A percentile compares a stretch with the other conserved stretches of the same genome.
Conservation (phyloP, 2,113 vertebrate species). For the Aleadryas rufinucha region DNA sequence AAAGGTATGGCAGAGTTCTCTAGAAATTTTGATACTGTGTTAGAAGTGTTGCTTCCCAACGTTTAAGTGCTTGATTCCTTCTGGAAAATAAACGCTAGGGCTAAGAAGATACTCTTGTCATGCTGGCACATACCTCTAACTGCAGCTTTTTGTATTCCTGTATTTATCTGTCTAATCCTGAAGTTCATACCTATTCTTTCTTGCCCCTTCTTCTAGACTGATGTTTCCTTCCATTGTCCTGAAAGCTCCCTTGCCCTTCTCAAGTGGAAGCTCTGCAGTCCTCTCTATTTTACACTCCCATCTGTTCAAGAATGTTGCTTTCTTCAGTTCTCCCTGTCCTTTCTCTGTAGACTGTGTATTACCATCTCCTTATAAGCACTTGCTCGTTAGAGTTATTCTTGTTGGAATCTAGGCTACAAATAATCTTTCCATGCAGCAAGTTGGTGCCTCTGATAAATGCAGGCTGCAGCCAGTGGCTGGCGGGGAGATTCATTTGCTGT, state of each 20-base stretch:
- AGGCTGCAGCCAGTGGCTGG: background rate
- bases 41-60: background rate
- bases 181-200: background rate
- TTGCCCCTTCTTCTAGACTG: background rate
- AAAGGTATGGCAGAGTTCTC: background rate
- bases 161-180: background rate
- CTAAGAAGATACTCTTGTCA: background rate
- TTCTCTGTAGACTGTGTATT: constrained; percentile 29
- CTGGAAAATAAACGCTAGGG: background rate
- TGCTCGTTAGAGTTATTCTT: constrained; percentile 59
- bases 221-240: background rate
- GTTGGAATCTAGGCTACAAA: constrained; percentile 62
- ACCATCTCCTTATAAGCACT: constrained; percentile 67
- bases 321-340: constrained; percentile 12
- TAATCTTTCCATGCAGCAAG: constrained; percentile 54
- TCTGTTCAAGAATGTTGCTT: constrained; percentile 27
- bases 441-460: constrained; percentile 33
- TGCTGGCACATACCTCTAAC: background rate
- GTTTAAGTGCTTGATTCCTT: background rate
- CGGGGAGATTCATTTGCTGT: background rate
- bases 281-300: background rate
- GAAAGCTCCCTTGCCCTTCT: background rate
- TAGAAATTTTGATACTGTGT: background rate
- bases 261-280: background rate
- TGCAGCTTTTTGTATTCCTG: background rate